A percentile compares a stretch with the other conserved stretches of the same genome.
These are phyloP conservation scores for Girardinus metallicus DNA, from an alignment of 2,797 vertebrate species.

Conservation along the genomic window DNA sequence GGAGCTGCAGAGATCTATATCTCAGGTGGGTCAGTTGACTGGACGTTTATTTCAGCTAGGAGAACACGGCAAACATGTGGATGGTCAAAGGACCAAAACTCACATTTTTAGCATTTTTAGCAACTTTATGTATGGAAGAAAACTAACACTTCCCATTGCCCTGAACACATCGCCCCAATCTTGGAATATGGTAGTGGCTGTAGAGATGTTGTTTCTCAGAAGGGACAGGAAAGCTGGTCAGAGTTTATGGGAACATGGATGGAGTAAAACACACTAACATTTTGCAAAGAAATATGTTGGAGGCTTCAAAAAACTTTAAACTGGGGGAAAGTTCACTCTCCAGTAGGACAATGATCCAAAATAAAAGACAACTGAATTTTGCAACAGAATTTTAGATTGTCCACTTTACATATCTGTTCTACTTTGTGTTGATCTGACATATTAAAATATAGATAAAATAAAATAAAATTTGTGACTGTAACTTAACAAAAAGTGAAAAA, in stretches of 20 bases:
- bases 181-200: not conserved
- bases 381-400: not conserved
- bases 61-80: not conserved
- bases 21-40: not conserved
- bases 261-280: not conserved
- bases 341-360: not conserved
- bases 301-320: not conserved
- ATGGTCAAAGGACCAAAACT: not conserved
- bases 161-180: not conserved
- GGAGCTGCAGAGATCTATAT: not conserved
- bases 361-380: not conserved
- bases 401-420: not conserved
- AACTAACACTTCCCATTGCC: not conserved
- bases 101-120: not conserved
- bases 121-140: not conserved
- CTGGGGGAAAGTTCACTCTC: not conserved
- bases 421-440: not conserved
- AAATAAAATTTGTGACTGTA: not conserved
- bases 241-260: not conserved
- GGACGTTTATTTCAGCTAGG: not conserved
- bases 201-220: not conserved
- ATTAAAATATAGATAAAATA: not conserved
- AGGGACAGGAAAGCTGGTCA: not conserved
- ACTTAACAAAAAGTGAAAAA: not conserved
- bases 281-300: not conserved